A percentile compares a stretch with the other conserved stretches of the same genome.
Evolutionary conservation across 2,797 vertebrate genomes (phyloP).

Genomic region (Sebastes cheni): DNA sequence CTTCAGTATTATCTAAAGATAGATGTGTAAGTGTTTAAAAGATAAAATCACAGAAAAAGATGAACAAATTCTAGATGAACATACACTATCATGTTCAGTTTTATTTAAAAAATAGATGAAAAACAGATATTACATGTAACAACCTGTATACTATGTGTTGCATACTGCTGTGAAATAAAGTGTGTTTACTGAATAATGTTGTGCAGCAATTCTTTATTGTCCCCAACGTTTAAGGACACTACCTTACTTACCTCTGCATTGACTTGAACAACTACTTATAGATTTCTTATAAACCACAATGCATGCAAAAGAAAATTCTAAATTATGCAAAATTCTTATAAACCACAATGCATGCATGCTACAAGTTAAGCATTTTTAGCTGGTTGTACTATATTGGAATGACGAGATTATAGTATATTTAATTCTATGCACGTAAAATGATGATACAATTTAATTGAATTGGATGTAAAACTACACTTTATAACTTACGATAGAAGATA

Average conservation of each 20-base stretch:
- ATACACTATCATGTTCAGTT: not conserved
- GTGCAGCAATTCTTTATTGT: not conserved
- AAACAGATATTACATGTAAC: not conserved
- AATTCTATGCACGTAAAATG: not conserved
- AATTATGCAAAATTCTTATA: too few relatives aligned
- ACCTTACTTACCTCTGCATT: not conserved
- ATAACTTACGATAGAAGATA: not conserved
- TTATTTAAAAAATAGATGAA: not conserved
- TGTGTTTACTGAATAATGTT: not conserved
- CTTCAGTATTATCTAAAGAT: constrained; percentile 23
- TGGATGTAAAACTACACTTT: not conserved
- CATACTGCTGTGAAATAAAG: constrained; percentile 9
- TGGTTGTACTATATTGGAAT: not conserved
- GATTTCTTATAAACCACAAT: too few relatives aligned
- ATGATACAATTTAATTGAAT: not conserved
- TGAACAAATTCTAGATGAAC: not conserved
- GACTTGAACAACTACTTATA: not conserved
- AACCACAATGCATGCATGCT: too few relatives aligned
- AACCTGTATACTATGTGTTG: not conserved
- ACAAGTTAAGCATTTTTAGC: not conserved
- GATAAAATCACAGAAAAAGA: not conserved
- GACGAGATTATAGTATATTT: not conserved
- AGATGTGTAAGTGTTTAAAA: not conserved
- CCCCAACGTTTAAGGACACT: not conserved
- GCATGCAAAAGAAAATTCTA: not conserved